Percentiles rank a stretch among this genome's conserved stretches.
phyloP scores from a whole-genome alignment of 2,113 vertebrate species.

The Xerus inauris region DNA sequence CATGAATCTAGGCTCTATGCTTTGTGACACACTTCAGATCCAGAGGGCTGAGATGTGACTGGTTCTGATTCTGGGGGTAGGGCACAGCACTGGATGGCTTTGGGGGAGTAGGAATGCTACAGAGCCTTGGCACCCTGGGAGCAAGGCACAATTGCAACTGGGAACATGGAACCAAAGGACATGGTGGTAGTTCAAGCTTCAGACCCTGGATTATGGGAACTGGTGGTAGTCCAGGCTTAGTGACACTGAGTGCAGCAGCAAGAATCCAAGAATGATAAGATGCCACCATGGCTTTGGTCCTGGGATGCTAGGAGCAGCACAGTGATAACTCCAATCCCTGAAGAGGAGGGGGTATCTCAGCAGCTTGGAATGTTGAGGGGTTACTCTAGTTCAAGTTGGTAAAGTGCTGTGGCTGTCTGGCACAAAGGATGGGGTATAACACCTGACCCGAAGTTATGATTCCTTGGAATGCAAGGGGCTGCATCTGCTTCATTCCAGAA shows the following conservation, averaged over 20 bases:
- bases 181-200: background rate
- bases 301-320: background rate
- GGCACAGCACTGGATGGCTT: background rate
- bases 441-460: background rate
- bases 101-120: background rate
- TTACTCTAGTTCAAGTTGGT: background rate
- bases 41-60: background rate
- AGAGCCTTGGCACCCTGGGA: background rate
- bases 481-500: background rate
- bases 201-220: background rate
- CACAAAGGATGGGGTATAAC: background rate
- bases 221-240: no score
- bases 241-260: background rate
- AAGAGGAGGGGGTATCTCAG: background rate
- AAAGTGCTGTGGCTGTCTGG: no score
- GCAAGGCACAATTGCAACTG: background rate
- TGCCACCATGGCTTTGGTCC: background rate
- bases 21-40: background rate
- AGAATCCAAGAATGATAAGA: background rate
- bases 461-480: background rate
- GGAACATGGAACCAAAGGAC: background rate
- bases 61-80: background rate
- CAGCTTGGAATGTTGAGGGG: background rate
- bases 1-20: background rate
- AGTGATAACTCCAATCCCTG: background rate